Conservation (phyloP, 2,113 vertebrate species). For the Aphyosemion australe region DNA sequence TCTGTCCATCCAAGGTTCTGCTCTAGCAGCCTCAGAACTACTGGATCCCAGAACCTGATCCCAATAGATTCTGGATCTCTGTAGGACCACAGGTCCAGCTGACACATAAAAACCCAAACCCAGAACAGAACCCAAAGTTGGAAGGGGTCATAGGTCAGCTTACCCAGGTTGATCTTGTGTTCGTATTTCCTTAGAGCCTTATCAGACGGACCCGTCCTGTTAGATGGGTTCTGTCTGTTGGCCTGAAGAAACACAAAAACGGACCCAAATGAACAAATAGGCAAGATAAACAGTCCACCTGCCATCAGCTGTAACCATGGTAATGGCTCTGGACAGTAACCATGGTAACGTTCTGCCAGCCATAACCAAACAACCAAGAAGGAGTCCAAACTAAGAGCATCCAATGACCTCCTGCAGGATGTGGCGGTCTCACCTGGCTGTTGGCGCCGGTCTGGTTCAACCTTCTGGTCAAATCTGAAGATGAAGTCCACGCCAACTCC, state of each 20-base stretch:
- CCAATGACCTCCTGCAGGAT: too few species aligned
- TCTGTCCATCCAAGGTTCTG: too few species aligned
- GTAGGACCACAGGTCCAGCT: too few species aligned
- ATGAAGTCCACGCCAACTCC: conserved; percentile 56
- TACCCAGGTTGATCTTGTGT: conserved; percentile 80
- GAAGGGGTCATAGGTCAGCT: too few species aligned
- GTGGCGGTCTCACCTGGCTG: conserved; percentile 42
- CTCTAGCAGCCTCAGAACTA: too few species aligned
- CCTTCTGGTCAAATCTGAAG: conserved; percentile 45
- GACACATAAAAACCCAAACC: too few species aligned
- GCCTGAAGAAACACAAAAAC: conserved; percentile 29
- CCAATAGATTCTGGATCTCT: too few species aligned
- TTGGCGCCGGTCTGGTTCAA: conserved; percentile 22
- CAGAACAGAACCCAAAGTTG: too few species aligned
- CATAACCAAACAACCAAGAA: neutral
- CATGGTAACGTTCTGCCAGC: neutral
- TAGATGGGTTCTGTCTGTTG: conserved; percentile 57
- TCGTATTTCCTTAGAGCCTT: conserved; percentile 80
- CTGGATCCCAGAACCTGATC: too few species aligned
- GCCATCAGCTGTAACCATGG: neutral
- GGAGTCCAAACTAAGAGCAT: too few species aligned
- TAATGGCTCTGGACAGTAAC: neutral
- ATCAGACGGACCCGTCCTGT: conserved; percentile 67
- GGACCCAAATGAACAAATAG: too few species aligned
- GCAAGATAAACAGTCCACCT: neutral